A percentile compares a stretch with the other conserved stretches of the same genome.
These are phyloP conservation scores for Sorex maritimensis DNA, from an alignment of 2,797 vertebrate genomes.

Conservation along the genomic window DNA sequence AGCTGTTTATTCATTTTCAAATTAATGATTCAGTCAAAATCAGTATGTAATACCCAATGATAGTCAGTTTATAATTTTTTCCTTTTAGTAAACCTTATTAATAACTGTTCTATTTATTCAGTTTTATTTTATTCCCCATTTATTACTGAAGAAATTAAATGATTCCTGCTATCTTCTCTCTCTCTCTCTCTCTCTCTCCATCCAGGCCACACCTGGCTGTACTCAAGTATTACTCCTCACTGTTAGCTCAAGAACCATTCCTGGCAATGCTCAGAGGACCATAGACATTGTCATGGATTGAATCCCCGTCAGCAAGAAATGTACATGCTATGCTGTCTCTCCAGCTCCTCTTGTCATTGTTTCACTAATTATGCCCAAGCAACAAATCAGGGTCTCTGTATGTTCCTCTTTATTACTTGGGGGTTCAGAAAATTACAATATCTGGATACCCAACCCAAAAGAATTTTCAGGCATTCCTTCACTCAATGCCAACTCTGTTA, in stretches of 20 bases:
- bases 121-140: constrained; percentile 73
- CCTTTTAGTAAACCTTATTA: constrained; percentile 66
- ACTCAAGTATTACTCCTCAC: no score
- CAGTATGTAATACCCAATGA: constrained; percentile 78
- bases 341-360: not conserved
- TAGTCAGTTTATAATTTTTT: constrained; percentile 86
- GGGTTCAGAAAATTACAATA: fast-evolving
- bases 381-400: not conserved
- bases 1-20: constrained; percentile 81
- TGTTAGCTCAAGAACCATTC: no score
- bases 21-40: constrained; percentile 87
- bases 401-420: not conserved
- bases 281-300: no score
- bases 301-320: no score
- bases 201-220: no score
- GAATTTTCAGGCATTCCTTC: not conserved
- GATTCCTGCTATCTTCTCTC: not conserved
- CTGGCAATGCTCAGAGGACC: no score
- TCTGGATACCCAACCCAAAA: not conserved
- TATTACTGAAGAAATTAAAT: not conserved
- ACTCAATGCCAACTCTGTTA: fast-evolving
- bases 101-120: no score
- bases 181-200: no score
- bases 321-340: no score
- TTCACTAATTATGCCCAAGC: not conserved